Base-by-base conservation (phyloP, 1,140 invertebrate genomes). In the Achroia grisella region DNA sequence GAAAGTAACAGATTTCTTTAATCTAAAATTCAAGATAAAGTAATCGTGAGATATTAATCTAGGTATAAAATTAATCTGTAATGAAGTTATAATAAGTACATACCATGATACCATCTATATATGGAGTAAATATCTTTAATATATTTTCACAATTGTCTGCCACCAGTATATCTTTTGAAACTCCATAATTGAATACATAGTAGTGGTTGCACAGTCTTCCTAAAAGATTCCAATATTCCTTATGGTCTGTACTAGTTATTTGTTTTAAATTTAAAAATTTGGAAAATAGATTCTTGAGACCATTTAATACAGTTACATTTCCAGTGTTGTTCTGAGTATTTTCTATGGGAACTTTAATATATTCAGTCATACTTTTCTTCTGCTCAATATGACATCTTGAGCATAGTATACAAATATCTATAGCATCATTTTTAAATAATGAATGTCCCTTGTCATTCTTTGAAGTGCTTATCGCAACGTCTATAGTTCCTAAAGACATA, bases 261-360 rank as follows among this genome's bases (percentile, higher is more conserved):
- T 72, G 50, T 29, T 72, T 76, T 34, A 45, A 45, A 61, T 83
- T 77, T 30, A 85, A 55, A 59, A 86, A 86, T 45, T 80, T 83
- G 9, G 54, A 60, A 61, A 86, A 71, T 10, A 87, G 52, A 39
- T 43, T 70, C 35, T 58, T 65, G 0, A 82, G 37, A 9, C 63
- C 62, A 41, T 44, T 56, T 9, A 51, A 36, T 12, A 59, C 71
- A 2, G 60, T 53, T n/a, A 45, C 50, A 30, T 65, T 60, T 14
- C 40, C 64, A 17, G 50, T 39, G 27, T 56, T 52, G 4, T 48
- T 34, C 30, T 40, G 35, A 42, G 52, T 56, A 37, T 37, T 56
- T 12, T 65, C 60, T 37, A 51, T 56, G 45, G 52, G n/a, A 69
- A 42, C 14, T 37, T 37, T 37, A 23, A 23, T 17, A 15, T 37